Conservation (phyloP, 2,113 vertebrate genomes). For the Platysternon megacephalum region DNA sequence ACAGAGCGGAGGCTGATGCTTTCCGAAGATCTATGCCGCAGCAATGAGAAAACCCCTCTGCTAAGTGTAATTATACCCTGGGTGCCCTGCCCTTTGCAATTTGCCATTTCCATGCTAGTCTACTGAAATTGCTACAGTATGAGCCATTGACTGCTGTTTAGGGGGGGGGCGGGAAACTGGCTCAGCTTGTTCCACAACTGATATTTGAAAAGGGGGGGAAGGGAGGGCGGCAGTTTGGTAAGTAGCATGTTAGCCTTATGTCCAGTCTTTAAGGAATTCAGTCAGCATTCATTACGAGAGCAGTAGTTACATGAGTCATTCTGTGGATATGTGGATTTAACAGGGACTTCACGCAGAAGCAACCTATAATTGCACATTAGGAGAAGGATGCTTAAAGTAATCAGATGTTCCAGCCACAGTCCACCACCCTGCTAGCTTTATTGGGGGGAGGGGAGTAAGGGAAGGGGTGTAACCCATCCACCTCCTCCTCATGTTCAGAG, state of each 20-base stretch:
- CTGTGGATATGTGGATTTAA: neutral
- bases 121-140: fast-evolving
- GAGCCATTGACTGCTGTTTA: neutral
- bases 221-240: neutral
- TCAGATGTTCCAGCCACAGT: constrained; percentile 45
- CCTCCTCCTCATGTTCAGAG: constrained; percentile 47
- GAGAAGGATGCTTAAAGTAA: constrained; percentile 33
- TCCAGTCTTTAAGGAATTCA: constrained; percentile 55
- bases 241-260: neutral
- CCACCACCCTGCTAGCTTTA: neutral
- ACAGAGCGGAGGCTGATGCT: fast-evolving
- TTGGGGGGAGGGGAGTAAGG: constrained; percentile 11
- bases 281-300: constrained; percentile 15
- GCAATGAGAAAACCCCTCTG: neutral
- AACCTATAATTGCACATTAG: constrained; percentile 50
- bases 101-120: neutral
- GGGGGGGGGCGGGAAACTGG: constrained; percentile 26
- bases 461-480: constrained; percentile 28
- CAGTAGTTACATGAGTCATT: constrained; percentile 51
- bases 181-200: neutral
- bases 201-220: neutral
- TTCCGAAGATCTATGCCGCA: fast-evolving
- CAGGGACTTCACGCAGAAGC: constrained; percentile 52
- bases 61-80: fast-evolving
- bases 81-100: neutral